These are phyloP conservation scores for Leptinotarsa rubiginosa DNA, from an alignment of 2,888 invertebrate species.

Conservation along the genomic window DNA sequence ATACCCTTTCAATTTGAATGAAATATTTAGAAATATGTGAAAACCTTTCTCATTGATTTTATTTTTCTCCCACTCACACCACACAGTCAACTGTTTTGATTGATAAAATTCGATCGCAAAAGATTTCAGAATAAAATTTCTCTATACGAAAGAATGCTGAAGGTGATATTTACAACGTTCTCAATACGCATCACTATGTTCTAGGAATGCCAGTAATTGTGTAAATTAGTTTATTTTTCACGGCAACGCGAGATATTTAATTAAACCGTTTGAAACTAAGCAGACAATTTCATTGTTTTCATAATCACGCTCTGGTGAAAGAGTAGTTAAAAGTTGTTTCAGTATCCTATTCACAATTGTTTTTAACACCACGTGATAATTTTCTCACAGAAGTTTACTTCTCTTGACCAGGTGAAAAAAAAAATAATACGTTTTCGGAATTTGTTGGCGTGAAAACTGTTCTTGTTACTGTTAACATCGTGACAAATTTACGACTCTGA, in stretches of 20 bases:
- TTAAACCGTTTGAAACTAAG: constrained; percentile 4
- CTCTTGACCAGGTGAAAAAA: too few relatives aligned
- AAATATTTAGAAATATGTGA: too few relatives aligned
- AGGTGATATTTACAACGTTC: constrained; percentile 17
- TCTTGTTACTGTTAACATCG: not conserved
- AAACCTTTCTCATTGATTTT: too few relatives aligned
- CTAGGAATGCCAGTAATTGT: constrained; percentile 12
- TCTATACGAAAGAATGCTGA: constrained; percentile 3
- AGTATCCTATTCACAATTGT: too few relatives aligned
- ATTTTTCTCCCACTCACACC: too few relatives aligned
- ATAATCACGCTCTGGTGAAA: not conserved
- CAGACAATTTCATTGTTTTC: not conserved
- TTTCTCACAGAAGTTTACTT: too few relatives aligned
- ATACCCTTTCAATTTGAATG: too few relatives aligned
- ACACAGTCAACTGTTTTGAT: too few relatives aligned
- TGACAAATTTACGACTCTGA: not conserved
- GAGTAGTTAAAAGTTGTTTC: not conserved
- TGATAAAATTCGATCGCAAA: too few relatives aligned
- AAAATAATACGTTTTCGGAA: too few relatives aligned
- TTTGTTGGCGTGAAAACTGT: too few relatives aligned
- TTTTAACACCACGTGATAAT: too few relatives aligned
- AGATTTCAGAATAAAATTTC: not conserved
- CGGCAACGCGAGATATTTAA: not conserved
- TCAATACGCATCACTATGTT: not conserved
- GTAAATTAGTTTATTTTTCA: constrained; percentile 16